These are phyloP conservation scores for Clarias batrachus DNA, from an alignment of 2,113 vertebrate genomes.

Conservation along the genomic window DNA sequence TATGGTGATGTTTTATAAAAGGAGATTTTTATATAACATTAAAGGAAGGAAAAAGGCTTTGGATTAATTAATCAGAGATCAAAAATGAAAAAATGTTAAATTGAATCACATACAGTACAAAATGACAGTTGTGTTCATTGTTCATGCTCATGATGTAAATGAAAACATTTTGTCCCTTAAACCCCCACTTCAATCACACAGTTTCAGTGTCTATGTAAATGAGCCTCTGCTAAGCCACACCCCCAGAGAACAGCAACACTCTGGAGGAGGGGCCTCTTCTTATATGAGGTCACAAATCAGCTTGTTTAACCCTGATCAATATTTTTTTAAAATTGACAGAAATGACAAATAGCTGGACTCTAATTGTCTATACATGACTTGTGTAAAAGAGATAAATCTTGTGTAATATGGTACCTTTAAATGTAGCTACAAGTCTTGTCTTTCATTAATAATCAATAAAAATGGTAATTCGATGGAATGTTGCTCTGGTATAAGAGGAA, in stretches of 20 bases:
- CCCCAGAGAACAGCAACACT: too few relatives aligned
- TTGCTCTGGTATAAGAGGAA: background rate
- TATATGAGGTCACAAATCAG: too few relatives aligned
- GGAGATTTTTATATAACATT: too few relatives aligned
- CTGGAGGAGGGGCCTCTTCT: too few relatives aligned
- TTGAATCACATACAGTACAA: too few relatives aligned
- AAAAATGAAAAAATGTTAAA: background rate
- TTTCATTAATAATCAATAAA: background rate
- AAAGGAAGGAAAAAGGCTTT: background rate
- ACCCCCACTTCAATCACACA: too few relatives aligned
- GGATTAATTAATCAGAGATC: background rate
- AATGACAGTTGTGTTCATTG: too few relatives aligned
- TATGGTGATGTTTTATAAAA: background rate
- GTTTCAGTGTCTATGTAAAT: too few relatives aligned
- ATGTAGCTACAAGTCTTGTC: background rate
- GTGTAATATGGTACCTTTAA: background rate
- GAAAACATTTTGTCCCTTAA: too few relatives aligned
- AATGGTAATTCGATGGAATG: background rate
- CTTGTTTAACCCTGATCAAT: too few relatives aligned
- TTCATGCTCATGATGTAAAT: too few relatives aligned
- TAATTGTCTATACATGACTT: background rate
- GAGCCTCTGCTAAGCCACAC: too few relatives aligned
- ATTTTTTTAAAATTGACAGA: background rate
- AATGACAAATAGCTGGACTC: background rate
- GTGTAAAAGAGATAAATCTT: background rate